These are phyloP conservation scores for Formica exsecta DNA, from an alignment of 1,140 invertebrate species.

Conservation along the genomic window DNA sequence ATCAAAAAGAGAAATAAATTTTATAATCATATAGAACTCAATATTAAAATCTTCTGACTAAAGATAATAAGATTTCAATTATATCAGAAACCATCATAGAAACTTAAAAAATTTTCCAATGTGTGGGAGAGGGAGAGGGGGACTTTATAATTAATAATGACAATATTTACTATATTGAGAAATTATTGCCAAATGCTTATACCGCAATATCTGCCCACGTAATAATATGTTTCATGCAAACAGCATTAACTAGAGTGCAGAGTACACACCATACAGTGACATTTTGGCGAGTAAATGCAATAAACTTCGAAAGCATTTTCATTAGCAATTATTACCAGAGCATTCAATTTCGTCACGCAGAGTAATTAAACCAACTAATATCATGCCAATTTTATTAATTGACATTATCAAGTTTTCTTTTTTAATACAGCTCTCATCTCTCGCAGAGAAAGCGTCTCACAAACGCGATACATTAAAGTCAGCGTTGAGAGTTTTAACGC, in stretches of 20 bases:
- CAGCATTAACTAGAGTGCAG: constrained; percentile 5
- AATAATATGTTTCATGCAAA: constrained; percentile 10
- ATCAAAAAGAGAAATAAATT: neutral
- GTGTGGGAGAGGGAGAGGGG: too few relatives aligned
- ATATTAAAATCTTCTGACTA: neutral
- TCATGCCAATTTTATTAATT: neutral
- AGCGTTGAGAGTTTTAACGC: neutral
- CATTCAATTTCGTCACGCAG: neutral
- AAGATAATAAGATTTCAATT: neutral
- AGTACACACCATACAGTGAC: neutral
- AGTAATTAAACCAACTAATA: constrained; percentile 11
- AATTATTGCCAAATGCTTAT: neutral
- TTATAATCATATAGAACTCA: neutral
- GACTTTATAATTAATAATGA: constrained; percentile 5
- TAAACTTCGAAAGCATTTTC: neutral
- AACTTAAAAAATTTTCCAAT: neutral
- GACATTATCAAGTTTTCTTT: neutral
- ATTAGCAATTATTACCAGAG: constrained; percentile 5
- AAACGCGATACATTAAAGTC: neutral
- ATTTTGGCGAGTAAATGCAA: constrained; percentile 7
- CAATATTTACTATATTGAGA: neutral
- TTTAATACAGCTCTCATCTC: neutral
- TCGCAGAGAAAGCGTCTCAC: neutral
- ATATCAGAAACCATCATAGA: neutral
- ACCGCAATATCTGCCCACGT: neutral